Evolutionary conservation across 1,140 invertebrate genomes (phyloP), one percentile per base, ranked within the genome.

Genomic region (Drosophila hydei): DNA sequence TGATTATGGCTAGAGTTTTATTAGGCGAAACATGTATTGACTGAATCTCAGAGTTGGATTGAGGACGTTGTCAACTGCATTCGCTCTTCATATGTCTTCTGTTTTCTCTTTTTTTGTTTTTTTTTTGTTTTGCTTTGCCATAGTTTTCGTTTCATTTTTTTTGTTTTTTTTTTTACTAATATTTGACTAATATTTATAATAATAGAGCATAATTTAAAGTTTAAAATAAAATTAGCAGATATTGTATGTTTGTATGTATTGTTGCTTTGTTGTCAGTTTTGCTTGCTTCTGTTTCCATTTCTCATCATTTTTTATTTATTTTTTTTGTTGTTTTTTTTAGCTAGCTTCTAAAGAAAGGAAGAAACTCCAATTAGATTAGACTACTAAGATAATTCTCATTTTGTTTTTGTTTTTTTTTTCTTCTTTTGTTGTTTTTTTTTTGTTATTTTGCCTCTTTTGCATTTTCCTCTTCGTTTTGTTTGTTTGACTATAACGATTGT

Each of bases 311-410:
- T 36, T 74, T 68, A 74, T 48, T 58, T 45, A 60, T 75, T 30
- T 56, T 59, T 76, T 75, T 60, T 51, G 52, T 56, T 69, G 72
- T 45, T 42, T 67, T 70, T 77, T 71, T 56, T 62, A 73, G 81
- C 78, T 87, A 88, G 81, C 71, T 75, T 88, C 83, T 87, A 87
- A 88, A 83, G 83, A 87, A 87, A 88, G 83, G 83, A 87, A 87
- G 78, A 88, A 88, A 83, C 83, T 87, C 83, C 83, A 87, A 87
- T 87, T 88, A 88, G 83, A 83, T 88, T 83, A 83, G 77, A 75
- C 81, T 87, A 88, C 83, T 87, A 78, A 88, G 83, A 88, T 87
- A 88, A 88, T 75, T 87, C 14, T 75, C 30, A 25, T 77, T 83
- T 84, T 61, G 63, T 74, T 38, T 62, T 68, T 59, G 59, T 58